These are phyloP conservation scores for Triplophysa yarkandensis DNA, from an alignment of 2,797 vertebrate species.

Conservation along the genomic window DNA sequence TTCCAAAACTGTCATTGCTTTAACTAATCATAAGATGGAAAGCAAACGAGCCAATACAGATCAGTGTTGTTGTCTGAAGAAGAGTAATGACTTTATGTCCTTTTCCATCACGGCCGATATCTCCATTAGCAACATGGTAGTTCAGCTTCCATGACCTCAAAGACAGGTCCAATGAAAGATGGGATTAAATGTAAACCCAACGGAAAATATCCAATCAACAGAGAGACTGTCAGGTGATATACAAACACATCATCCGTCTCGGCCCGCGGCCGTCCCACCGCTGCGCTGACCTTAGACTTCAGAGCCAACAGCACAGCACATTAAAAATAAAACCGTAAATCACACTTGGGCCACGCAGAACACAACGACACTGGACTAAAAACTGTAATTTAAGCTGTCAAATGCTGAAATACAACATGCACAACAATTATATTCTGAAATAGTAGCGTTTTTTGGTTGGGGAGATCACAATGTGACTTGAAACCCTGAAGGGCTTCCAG, in stretches of 20 bases:
- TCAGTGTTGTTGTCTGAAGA: constrained; percentile 3
- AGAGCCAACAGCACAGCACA: constrained; percentile 43
- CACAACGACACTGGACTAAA: constrained; percentile 57
- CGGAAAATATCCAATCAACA: constrained; percentile 50
- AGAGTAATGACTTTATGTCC: constrained; percentile 34
- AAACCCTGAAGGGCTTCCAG: constrained; percentile 41
- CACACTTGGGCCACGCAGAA: constrained; percentile 7
- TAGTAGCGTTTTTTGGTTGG: constrained; percentile 34
- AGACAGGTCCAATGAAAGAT: constrained; percentile 25
- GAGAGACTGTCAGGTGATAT: constrained; percentile 39
- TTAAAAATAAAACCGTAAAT: constrained; percentile 59
- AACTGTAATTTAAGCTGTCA: constrained; percentile 58
- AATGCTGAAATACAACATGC: constrained; percentile 54
- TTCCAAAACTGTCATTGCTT: too few relatives aligned
- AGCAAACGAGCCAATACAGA: too few relatives aligned
- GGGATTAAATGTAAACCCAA: constrained; percentile 34
- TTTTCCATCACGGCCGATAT: constrained; percentile 34
- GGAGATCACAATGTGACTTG: constrained; percentile 46
- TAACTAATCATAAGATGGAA: not conserved
- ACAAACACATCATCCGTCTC: constrained; percentile 49
- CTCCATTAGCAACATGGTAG: constrained; percentile 22
- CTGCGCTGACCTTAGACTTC: constrained; percentile 39
- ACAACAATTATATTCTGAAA: constrained; percentile 46
- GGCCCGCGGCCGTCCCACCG: constrained; percentile 5
- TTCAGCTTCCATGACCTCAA: constrained; percentile 23